Evolutionary conservation across 2,113 vertebrate species (phyloP).

Genomic region (Philantomba maxwellii): DNA sequence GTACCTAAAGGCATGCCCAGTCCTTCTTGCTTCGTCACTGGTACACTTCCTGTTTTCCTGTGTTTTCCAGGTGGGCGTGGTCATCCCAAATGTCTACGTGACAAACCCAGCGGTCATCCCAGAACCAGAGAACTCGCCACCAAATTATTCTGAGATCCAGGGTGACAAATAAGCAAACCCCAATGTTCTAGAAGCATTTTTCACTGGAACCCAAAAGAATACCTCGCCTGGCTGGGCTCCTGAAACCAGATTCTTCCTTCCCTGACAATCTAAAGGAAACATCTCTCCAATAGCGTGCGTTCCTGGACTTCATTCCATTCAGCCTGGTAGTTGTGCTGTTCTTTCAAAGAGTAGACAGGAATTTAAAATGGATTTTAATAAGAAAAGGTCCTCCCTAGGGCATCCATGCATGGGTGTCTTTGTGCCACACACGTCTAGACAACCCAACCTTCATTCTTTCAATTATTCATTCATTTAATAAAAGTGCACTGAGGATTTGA

Average conservation of each 20-base stretch:
- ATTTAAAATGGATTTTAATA: background rate
- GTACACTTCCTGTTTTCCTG: background rate
- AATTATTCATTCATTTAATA: background rate
- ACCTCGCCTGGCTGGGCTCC: background rate
- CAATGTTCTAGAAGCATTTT: background rate
- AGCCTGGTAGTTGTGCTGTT: background rate
- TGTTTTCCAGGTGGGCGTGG: background rate
- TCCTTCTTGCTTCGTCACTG: background rate
- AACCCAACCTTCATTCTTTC: background rate
- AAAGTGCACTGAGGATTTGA: background rate
- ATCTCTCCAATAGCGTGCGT: fast-evolving
- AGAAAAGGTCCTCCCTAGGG: background rate
- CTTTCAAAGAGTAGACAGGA: background rate
- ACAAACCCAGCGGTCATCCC: background rate
- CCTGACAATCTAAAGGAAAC: background rate
- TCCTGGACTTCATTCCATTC: background rate
- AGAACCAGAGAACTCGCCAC: background rate
- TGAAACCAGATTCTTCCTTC: background rate
- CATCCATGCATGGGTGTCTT: background rate
- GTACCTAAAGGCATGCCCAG: background rate
- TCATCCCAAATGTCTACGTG: background rate
- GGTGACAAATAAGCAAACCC: background rate
- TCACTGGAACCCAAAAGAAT: background rate
- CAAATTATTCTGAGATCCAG: background rate
- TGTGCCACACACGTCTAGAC: background rate